phyloP scores from a whole-genome alignment of 2,797 vertebrate genomes.

The Galaxias olidus region DNA sequence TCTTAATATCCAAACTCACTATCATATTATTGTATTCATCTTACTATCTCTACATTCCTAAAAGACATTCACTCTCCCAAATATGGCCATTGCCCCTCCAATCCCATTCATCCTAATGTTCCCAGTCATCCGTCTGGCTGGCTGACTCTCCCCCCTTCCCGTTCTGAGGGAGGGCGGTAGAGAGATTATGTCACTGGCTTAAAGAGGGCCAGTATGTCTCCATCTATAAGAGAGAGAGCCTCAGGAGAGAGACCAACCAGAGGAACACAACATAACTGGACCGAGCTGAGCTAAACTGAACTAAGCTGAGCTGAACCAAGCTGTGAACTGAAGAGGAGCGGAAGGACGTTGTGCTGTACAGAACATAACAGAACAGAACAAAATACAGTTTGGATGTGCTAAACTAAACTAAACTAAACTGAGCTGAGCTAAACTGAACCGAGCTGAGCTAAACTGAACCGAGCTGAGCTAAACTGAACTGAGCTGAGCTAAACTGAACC shows the following conservation, averaged over 20 bases:
- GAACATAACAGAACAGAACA: no score
- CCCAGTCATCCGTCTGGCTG: neutral
- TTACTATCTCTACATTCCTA: neutral
- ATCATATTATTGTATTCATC: neutral
- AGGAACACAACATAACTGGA: neutral
- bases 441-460: no score
- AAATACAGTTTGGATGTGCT: no score
- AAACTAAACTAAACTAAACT: neutral
- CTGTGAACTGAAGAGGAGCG: no score
- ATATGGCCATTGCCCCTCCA: neutral
- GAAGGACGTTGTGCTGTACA: no score
- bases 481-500: no score
- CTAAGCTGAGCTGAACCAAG: no score
- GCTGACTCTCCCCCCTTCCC: neutral
- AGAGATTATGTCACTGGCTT: slow-evolving; percentile 29
- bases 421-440: no score
- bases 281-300: slow-evolving; percentile 18
- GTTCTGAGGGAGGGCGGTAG: neutral
- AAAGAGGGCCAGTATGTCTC: slow-evolving; percentile 42
- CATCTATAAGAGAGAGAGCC: slow-evolving; percentile 47
- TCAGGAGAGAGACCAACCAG: slow-evolving; percentile 33
- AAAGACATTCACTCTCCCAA: neutral
- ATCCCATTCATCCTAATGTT: neutral
- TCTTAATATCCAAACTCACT: neutral
- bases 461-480: no score